Conservation (phyloP, 2,113 vertebrate genomes). For the Callorhinus ursinus region DNA sequence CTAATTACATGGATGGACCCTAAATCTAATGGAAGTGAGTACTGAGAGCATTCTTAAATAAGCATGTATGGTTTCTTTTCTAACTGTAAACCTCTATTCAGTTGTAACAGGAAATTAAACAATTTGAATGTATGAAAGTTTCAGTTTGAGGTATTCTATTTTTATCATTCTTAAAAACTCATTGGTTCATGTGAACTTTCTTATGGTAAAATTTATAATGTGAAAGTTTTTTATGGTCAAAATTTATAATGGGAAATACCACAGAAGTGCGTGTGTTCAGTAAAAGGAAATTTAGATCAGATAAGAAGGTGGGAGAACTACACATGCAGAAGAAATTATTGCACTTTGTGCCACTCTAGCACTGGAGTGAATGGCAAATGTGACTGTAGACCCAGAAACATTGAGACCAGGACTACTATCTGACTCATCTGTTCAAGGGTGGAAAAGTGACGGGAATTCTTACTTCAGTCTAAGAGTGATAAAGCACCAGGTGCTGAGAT, state of each 20-base stretch:
- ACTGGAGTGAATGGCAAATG: not conserved
- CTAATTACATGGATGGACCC: not conserved
- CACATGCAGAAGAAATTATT: not conserved
- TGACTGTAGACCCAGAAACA: not conserved
- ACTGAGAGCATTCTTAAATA: not conserved
- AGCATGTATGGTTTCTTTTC: not conserved
- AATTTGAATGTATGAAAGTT: not conserved
- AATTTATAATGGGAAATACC: conserved; percentile 52
- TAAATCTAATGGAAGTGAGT: not conserved
- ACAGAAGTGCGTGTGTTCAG: not conserved
- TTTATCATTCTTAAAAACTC: conserved; percentile 1
- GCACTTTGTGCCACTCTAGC: not conserved
- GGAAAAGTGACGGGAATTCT: not conserved
- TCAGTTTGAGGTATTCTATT: conserved; percentile 49
- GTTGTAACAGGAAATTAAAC: conserved; percentile 29
- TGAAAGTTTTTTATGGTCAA: conserved; percentile 8
- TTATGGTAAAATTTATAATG: not conserved
- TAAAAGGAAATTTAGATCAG: not conserved
- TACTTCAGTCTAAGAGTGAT: not conserved
- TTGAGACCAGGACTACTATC: not conserved
- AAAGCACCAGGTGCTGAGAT: not conserved
- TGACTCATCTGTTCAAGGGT: not conserved
- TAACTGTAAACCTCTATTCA: not conserved
- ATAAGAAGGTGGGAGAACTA: conserved; percentile 10
- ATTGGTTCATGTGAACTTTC: not conserved